A percentile compares a stretch with the other conserved stretches of the same genome.
Evolutionary conservation across 2,888 invertebrate genomes (phyloP).

Genomic region (Eretmocerus hayati): DNA sequence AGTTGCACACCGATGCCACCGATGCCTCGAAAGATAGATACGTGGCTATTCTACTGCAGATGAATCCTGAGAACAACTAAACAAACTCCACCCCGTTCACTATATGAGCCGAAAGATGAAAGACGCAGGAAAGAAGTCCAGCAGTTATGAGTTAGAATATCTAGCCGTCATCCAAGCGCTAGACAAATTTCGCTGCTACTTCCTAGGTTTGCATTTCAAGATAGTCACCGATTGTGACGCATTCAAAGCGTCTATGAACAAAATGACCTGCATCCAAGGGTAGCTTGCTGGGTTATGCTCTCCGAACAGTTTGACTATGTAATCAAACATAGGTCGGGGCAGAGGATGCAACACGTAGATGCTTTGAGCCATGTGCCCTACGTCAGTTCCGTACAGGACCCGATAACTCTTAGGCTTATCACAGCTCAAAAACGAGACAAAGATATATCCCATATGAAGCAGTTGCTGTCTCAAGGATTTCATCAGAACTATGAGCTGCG

Average conservation of each 20-base stretch:
- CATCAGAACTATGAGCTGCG: no score
- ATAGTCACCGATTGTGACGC: not conserved
- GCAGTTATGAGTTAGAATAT: conserved; percentile 3
- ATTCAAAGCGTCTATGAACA: not conserved
- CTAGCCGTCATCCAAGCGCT: not conserved
- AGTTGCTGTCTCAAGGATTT: no score
- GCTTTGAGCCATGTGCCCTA: not conserved
- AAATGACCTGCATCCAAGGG: not conserved
- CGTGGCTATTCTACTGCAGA: not conserved
- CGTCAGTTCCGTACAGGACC: not conserved
- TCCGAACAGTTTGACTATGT: not conserved
- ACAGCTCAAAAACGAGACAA: no score
- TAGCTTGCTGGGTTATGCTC: not conserved
- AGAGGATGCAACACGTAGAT: not conserved
- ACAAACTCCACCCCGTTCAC: not conserved
- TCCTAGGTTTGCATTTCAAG: not conserved
- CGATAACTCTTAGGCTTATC: no score
- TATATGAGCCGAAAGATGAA: conserved; percentile 3
- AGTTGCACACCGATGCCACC: not conserved
- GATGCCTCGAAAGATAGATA: not conserved
- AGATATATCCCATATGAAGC: no score
- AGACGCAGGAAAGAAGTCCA: not conserved
- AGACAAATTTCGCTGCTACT: not conserved
- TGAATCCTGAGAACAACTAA: not conserved
- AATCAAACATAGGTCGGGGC: not conserved